These are phyloP conservation scores for Leptobrachium leishanense DNA, from an alignment of 2,113 vertebrate species.

Conservation along the genomic window DNA sequence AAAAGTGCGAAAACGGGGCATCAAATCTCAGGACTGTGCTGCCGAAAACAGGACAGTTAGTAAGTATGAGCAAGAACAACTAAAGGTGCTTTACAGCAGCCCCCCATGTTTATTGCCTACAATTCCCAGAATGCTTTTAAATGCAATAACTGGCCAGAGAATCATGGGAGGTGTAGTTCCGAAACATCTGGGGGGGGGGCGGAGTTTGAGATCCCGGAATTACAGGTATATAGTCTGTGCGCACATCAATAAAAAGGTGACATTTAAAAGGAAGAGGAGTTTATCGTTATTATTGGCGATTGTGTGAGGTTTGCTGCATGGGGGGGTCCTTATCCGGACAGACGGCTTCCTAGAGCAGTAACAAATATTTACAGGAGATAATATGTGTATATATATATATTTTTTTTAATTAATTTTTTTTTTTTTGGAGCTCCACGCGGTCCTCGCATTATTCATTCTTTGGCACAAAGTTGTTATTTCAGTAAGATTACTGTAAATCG, in stretches of 20 bases:
- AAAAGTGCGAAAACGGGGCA: too few species aligned
- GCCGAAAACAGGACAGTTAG: too few species aligned
- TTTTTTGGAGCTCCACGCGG: constrained; percentile 60
- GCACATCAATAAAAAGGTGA: not conserved
- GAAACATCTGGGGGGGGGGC: too few species aligned
- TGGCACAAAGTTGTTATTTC: constrained; percentile 71
- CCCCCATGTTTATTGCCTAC: too few species aligned
- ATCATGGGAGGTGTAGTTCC: too few species aligned
- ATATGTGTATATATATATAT: constrained; percentile 15
- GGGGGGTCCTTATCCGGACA: not conserved
- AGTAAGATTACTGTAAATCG: constrained; percentile 67
- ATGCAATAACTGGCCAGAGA: too few species aligned
- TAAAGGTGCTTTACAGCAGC: too few species aligned
- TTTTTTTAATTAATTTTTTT: too few species aligned
- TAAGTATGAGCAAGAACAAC: too few species aligned
- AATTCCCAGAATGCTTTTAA: too few species aligned
- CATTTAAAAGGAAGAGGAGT: not conserved
- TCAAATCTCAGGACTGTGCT: too few species aligned
- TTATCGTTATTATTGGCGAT: not conserved
- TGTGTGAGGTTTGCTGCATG: constrained; percentile 2
- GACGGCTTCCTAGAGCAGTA: constrained; percentile 24
- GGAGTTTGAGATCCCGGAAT: too few species aligned
- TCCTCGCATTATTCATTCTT: constrained; percentile 63
- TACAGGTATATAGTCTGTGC: not conserved
- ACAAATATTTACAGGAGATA: constrained; percentile 30